Percentiles rank a stretch among this genome's conserved stretches.
Evolutionary conservation across 2,888 invertebrate species (phyloP).

Genomic region (Agrochola circellaris): DNA sequence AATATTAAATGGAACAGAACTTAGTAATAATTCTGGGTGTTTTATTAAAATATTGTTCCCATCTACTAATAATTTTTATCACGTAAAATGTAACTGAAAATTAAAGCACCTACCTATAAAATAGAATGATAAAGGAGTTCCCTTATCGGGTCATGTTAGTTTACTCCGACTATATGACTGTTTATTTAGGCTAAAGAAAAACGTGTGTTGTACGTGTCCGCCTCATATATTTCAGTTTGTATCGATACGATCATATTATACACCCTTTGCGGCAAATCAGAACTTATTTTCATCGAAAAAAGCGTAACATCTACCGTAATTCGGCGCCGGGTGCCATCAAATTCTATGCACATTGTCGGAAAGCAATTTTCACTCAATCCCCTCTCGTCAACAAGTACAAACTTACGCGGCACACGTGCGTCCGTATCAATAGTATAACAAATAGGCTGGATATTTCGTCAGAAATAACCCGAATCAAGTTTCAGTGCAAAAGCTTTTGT

Average conservation of each 20-base stretch:
- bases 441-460: slow-evolving; percentile 91
- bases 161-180: slow-evolving; percentile 42
- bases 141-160: slow-evolving; percentile 54
- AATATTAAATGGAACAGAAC: slow-evolving; percentile 33
- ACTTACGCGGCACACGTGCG: slow-evolving; percentile 89
- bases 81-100: slow-evolving; percentile 30
- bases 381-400: slow-evolving; percentile 89
- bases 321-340: slow-evolving; percentile 81
- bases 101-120: slow-evolving; percentile 33
- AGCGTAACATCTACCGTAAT: slow-evolving; percentile 62
- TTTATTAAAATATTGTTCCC: background rate
- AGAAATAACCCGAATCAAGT: slow-evolving; percentile 91
- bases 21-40: background rate
- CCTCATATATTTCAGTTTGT: slow-evolving; percentile 50
- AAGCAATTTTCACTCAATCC: slow-evolving; percentile 90
- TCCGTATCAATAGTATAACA: slow-evolving; percentile 90
- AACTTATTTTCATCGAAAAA: slow-evolving; percentile 65
- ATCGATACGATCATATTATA: slow-evolving; percentile 58
- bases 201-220: slow-evolving; percentile 42
- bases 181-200: slow-evolving; percentile 66
- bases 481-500: slow-evolving; percentile 90
- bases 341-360: slow-evolving; percentile 88
- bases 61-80: background rate
- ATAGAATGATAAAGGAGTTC: slow-evolving; percentile 37
- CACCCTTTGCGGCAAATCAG: slow-evolving; percentile 55